Base-by-base conservation (phyloP, 2,113 vertebrate genomes). In the Rhineura floridana region DNA sequence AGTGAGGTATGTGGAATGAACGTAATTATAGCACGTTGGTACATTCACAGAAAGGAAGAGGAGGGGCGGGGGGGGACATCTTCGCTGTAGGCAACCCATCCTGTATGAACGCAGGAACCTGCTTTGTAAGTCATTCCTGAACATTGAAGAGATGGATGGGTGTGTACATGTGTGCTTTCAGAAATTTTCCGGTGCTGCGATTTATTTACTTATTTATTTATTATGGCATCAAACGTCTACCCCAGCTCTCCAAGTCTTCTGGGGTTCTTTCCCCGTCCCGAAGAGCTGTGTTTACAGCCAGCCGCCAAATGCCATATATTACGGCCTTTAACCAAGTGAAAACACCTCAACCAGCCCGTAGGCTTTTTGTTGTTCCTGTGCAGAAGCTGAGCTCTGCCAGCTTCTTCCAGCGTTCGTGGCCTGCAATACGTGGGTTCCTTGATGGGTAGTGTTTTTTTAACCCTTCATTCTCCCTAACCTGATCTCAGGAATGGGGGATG, bases 81-180 rank as follows among this genome's bases (percentile, higher is more conserved):
- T 81, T 93, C 86, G 85, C 92, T 50, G 36, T 62, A 90, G 90
- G 88, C 87, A 72, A 78, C 76, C 55, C 55, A 59, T 65, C 36
- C 65, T 85, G 89, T 87, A 42, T 87, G 86, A 94, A 94, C 10
- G 90, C 73, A 92, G 89, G 92, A 94, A 94, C 91, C 94, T 94
- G 90, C 79, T 96, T 94, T 94, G 91, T 95, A 91, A 92, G 92
- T 94, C 90, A 83, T 90, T 42, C 52, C 88, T 90, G 88, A 91
- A 50, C 90, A 46, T 2, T 89, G 90, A 92, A 93, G 93, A 93
- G 93, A 90, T 89, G 77, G 91, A 92, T 83, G 0, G 30, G 23
- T 48, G 50, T 19, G 30, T 52, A 5, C 12, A 17, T 13, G 65
- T 46, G 23, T 8, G 82, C 87, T 87, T 91, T 91, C 93, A 65